These are phyloP conservation scores for Agrotis segetum DNA, from an alignment of 2,888 invertebrate species.

Conservation along the genomic window DNA sequence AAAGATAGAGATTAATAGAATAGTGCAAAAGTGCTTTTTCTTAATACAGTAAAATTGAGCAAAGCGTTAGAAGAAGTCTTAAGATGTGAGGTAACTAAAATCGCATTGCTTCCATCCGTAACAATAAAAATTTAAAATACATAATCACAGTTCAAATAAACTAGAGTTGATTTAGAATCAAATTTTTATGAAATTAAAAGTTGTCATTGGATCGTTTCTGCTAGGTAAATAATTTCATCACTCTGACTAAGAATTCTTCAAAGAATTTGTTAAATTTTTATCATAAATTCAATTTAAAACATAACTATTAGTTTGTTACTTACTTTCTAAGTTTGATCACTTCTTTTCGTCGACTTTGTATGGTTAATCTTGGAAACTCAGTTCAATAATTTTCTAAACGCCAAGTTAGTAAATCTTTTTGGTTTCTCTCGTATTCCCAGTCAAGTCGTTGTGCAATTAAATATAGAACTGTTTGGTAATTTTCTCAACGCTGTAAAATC, in stretches of 20 bases:
- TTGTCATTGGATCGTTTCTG: too few relatives aligned
- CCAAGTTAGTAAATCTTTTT: background rate
- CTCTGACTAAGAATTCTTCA: background rate
- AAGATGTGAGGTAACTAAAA: background rate
- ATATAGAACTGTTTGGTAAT: background rate
- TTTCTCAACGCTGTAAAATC: background rate
- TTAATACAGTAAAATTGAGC: background rate
- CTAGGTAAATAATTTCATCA: background rate
- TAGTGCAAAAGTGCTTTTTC: too few relatives aligned
- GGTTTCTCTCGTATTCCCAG: background rate
- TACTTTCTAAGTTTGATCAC: background rate
- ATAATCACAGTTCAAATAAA: too few relatives aligned
- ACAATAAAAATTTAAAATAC: background rate
- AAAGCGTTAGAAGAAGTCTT: background rate
- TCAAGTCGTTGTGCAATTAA: background rate
- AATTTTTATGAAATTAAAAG: too few relatives aligned
- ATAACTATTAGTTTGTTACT: background rate
- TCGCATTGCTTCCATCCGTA: background rate
- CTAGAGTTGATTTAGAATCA: too few relatives aligned
- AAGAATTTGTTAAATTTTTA: too few relatives aligned
- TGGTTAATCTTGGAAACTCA: background rate
- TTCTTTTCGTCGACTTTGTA: background rate
- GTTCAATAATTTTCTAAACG: background rate
- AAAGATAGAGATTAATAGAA: too few relatives aligned
- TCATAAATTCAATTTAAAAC: too few relatives aligned